These are phyloP conservation scores for Myotis daubentonii DNA, from an alignment of 2,797 vertebrate species.

Conservation along the genomic window DNA sequence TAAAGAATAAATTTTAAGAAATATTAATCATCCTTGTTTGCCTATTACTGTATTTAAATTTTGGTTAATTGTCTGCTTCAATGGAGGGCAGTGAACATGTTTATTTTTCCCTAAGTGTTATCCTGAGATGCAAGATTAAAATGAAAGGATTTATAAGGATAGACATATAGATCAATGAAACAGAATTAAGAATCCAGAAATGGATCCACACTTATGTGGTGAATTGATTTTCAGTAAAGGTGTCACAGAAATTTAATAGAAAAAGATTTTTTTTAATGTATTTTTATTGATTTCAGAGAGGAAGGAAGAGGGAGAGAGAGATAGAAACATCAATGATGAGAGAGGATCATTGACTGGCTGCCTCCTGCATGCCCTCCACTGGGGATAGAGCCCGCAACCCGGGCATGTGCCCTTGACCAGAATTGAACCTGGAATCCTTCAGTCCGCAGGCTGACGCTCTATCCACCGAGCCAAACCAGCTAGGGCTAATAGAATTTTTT, in stretches of 20 bases:
- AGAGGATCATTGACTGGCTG: no score
- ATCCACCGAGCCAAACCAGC: no score
- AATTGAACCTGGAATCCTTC: no score
- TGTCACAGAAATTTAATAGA: not conserved
- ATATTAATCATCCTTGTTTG: slow-evolving; percentile 9
- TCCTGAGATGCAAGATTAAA: slow-evolving; percentile 37
- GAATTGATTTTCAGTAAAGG: not conserved
- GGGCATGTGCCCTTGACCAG: no score
- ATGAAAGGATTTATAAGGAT: slow-evolving; percentile 29
- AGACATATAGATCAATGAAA: slow-evolving; percentile 23
- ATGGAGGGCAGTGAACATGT: not conserved
- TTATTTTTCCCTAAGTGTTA: slow-evolving; percentile 48
- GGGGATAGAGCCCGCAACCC: no score
- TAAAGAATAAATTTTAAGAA: slow-evolving; percentile 33
- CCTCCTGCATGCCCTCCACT: no score
- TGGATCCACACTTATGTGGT: not conserved
- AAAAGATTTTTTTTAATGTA: not conserved
- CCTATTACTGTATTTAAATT: slow-evolving; percentile 41
- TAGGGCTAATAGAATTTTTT: not conserved
- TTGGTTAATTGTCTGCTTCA: slow-evolving; percentile 26
- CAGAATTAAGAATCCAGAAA: slow-evolving; percentile 41
- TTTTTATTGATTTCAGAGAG: no score
- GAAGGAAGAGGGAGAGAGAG: no score
- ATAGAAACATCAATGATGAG: no score
- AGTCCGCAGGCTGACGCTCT: no score